phyloP scores from a whole-genome alignment of 2,888 invertebrate genomes.

The Mimas tiliae region DNA sequence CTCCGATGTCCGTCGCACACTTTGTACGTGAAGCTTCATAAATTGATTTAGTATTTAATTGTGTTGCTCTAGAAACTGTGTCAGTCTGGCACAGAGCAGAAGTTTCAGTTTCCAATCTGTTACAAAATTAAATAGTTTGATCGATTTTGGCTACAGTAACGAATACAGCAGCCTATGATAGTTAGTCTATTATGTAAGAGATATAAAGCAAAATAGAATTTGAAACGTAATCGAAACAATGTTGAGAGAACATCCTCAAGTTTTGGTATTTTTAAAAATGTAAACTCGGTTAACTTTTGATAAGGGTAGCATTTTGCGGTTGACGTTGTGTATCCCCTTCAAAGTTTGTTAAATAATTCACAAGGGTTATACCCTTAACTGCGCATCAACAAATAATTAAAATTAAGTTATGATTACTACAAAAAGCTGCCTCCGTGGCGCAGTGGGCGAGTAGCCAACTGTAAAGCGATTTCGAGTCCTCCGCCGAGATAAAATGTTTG shows the following conservation, averaged over 20 bases:
- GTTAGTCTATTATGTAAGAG: too few species aligned
- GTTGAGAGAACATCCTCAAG: too few species aligned
- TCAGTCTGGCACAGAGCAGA: background rate
- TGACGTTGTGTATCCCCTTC: background rate
- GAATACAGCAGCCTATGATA: too few species aligned
- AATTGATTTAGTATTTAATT: conserved; percentile 39
- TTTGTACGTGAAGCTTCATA: conserved; percentile 24
- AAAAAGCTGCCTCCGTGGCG: too few species aligned
- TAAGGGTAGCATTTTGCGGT: conserved; percentile 10
- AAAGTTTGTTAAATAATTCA: conserved; percentile 1
- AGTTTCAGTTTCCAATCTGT: background rate
- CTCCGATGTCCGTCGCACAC: background rate
- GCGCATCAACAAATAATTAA: background rate
- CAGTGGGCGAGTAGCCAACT: too few species aligned
- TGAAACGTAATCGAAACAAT: too few species aligned
- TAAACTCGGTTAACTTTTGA: background rate
- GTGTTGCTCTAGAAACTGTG: conserved; percentile 28
- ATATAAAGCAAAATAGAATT: too few species aligned
- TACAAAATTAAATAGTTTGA: background rate
- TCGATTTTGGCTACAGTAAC: background rate
- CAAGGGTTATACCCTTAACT: background rate
- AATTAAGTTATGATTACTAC: background rate
- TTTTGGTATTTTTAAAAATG: background rate
- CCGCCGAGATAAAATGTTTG: too few species aligned
- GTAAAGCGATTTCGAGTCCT: too few species aligned